These are phyloP conservation scores for Corella eumyota DNA, from an alignment of 23 tunicate genomes.

Conservation along the genomic window DNA sequence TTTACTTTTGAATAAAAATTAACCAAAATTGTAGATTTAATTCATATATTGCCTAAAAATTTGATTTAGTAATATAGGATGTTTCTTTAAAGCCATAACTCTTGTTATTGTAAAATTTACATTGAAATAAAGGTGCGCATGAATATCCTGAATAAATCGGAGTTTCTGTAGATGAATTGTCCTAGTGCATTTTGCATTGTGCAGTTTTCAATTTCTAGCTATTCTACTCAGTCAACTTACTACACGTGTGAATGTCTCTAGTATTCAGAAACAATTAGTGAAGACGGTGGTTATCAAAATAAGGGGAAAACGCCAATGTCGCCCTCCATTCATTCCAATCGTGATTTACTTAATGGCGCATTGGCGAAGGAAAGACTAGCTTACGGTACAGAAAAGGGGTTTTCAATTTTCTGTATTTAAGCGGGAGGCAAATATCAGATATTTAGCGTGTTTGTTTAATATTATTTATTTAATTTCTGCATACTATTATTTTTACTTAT, in stretches of 20 bases:
- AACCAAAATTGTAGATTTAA: conserved; percentile 1
- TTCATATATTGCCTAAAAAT: not conserved
- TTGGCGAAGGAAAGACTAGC: no score
- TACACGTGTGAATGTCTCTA: conserved; percentile 68
- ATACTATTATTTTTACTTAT: no score
- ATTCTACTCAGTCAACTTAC: conserved; percentile 70
- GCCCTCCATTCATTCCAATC: conserved; percentile 27
- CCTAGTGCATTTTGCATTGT: conserved; percentile 55
- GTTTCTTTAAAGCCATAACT: not conserved
- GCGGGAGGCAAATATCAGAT: no score
- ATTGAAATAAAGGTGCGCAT: conserved; percentile 21
- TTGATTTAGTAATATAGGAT: not conserved
- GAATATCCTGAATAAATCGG: conserved; percentile 41
- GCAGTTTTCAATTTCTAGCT: conserved; percentile 63
- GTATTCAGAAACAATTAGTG: conserved; percentile 82
- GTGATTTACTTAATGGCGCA: conserved; percentile 7
- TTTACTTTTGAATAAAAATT: not conserved
- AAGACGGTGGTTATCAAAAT: conserved; percentile 79
- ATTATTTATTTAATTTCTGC: no score
- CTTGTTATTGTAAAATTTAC: not conserved
- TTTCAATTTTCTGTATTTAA: no score
- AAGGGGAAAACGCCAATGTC: conserved; percentile 79
- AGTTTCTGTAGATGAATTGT: conserved; percentile 28
- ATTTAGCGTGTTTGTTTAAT: no score
- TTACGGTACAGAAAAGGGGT: no score